Evolutionary conservation across 2,797 vertebrate genomes (phyloP), one percentile per base, ranked within the genome.

Genomic region (Clarias platycephalus): DNA sequence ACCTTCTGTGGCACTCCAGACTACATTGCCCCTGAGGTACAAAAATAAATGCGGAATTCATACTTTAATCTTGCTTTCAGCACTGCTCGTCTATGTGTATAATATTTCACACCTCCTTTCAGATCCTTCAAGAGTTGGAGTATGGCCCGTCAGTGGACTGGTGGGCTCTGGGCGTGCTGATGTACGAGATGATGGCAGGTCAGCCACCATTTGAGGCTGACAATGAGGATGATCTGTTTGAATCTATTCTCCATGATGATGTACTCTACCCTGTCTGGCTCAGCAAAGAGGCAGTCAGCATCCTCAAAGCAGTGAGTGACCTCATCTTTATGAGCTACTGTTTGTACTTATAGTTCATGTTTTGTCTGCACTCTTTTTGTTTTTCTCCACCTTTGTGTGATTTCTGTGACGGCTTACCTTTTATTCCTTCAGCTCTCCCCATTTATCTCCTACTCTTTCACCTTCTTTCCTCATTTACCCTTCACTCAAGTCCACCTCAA

Each of bases 161-260:
- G 97, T 99, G 97, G 97, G 97, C 97, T 53, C 91, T 98, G 76
- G 97, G 97, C 6, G 97, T 98, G 86, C 94, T 98, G 84, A 99
- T 98, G 97, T 99, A 98, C 0, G 97, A 99, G 95, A 99, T 99
- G 97, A 99, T 98, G 97, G 97, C 97, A 0, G 97, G 97, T 0
- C 97, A 98, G 81, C 97, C 97, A 4, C 97, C 97, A 0, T 99
- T 99, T 66, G 97, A 99, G 90, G 97, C 97, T 0, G 97, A 99
- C 90, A 99, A 99, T 1, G 97, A 98, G 88, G 97, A 98, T 1
- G 97, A 99, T 91, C 95, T 99, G 87, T 99, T 98, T 82, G 97
- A 99, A 91, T 99, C 97, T 89, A 98, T 99, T 91, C 96, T 99
- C 63, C 97, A 99, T 0, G 97, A 98, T 0, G 97, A 99, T 4